phyloP scores from a whole-genome alignment of 2,113 vertebrate species.

The Promerops cafer region DNA sequence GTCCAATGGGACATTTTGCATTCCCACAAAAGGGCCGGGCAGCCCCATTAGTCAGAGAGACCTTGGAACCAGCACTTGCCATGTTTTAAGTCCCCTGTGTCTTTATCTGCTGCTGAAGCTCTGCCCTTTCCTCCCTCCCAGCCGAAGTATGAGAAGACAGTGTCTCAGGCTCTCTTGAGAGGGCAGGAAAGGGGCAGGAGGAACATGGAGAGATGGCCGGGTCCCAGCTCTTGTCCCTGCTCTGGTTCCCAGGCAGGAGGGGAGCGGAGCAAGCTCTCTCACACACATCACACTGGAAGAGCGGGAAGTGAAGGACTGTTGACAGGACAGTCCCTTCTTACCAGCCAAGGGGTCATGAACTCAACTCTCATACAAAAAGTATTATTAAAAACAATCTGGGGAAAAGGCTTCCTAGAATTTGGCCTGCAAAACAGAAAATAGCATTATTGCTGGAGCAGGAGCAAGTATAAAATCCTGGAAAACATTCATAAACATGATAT shows the following conservation, averaged over 20 bases:
- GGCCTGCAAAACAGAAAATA: background rate
- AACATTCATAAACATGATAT: background rate
- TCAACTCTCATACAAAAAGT: background rate
- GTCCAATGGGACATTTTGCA: background rate
- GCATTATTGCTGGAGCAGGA: background rate
- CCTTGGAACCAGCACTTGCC: background rate
- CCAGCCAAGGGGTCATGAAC: background rate
- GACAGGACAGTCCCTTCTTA: background rate
- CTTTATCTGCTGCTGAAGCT: background rate
- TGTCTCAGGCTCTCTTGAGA: background rate
- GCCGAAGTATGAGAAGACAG: background rate
- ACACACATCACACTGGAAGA: background rate
- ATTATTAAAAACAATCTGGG: background rate
- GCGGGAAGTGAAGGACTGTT: background rate
- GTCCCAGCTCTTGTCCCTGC: fast-evolving
- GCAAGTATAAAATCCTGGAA: background rate
- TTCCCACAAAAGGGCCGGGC: background rate
- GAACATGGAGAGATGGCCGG: fast-evolving
- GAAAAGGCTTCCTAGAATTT: background rate
- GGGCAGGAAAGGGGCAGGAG: background rate
- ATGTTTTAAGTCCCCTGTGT: background rate
- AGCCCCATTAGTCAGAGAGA: background rate
- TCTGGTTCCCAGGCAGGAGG: background rate
- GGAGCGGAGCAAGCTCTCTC: fast-evolving
- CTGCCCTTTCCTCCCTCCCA: background rate